Evolutionary conservation across 2,888 invertebrate genomes (phyloP), one percentile per base, ranked within the genome.

Genomic region (Gymnoscelis rufifasciata): DNA sequence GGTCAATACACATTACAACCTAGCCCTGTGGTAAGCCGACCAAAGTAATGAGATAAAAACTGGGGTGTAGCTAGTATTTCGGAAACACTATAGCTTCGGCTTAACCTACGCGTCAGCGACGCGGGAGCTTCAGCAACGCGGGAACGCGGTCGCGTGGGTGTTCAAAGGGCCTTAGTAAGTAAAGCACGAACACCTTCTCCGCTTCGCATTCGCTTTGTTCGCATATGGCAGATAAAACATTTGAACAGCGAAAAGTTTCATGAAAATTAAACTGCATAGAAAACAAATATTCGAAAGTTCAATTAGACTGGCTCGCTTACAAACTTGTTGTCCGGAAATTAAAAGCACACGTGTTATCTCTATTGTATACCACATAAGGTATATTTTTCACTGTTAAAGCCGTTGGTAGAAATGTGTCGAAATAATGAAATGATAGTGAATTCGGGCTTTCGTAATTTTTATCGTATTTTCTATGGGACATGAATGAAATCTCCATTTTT

Each of bases 381-480:
- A 27, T 14, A 3, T 36, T 39, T 43, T 35, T 3, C 29, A 3
- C 11, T 30, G 23, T 13, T 8, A 19, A 14, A 26, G 8, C 28
- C 23, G 15, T 13, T 14, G 8, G 28, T 5, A n/a, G 11, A 15
- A 12, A 38, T 36, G 38, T 13, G 36, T 43, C 42, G 45, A 46
- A 50, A 50, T 50, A 50, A 50, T 50, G 45, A 50, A 50, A 50
- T 38, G 50, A 50, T 50, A 50, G 50, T 45, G 42, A 38, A 45
- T 50, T 42, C 27, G 50, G 50, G 39, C 46, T 53, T 64, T 62
- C 54, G 63, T 62, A 62, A 63, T 54, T 57, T 59, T 54, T 54
- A 58, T 52, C 56, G 60, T 62, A 59, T 60, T 69, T 69, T 65
- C 66, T 64, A 64, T 71, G 68, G 69, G 73, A 69, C 64, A 56